phyloP scores from a whole-genome alignment of 2,888 invertebrate species.

The Spodoptera exigua region DNA sequence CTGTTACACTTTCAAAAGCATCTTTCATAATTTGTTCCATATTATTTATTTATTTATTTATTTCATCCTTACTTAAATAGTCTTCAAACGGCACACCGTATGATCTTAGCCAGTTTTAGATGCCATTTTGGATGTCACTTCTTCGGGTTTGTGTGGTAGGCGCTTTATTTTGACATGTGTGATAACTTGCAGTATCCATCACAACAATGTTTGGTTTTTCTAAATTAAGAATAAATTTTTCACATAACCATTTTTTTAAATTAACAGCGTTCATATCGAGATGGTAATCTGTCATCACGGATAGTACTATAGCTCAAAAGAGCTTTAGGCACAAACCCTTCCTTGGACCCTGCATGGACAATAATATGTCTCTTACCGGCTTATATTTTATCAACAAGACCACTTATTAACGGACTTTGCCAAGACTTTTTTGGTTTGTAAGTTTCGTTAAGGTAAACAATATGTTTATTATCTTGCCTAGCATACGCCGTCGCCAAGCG shows the following conservation, averaged over 20 bases:
- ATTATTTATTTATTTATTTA: slow-evolving; percentile 2
- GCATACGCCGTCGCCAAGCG: slow-evolving; percentile 33
- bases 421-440: slow-evolving; percentile 42
- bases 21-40: too few species aligned
- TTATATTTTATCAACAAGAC: slow-evolving; percentile 27
- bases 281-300: slow-evolving; percentile 39
- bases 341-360: slow-evolving; percentile 45
- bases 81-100: too few species aligned
- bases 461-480: slow-evolving; percentile 17
- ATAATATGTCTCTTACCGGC: slow-evolving; percentile 42
- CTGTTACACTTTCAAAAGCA: too few species aligned
- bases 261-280: too few species aligned
- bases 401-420: slow-evolving; percentile 41
- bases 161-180: slow-evolving; percentile 23
- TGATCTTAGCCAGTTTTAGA: too few species aligned
- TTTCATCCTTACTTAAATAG: too few species aligned
- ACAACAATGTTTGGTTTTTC: slow-evolving; percentile 30
- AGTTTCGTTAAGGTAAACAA: slow-evolving; percentile 35
- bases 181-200: slow-evolving; percentile 26
- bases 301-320: slow-evolving; percentile 47
- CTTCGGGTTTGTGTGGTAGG: too few species aligned
- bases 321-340: slow-evolving; percentile 42
- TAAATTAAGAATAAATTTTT: slow-evolving; percentile 26
- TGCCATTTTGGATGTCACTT: too few species aligned
- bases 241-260: slow-evolving; percentile 45